Base-by-base conservation (phyloP, 2,797 vertebrate genomes). In the Staurois parvus region DNA sequence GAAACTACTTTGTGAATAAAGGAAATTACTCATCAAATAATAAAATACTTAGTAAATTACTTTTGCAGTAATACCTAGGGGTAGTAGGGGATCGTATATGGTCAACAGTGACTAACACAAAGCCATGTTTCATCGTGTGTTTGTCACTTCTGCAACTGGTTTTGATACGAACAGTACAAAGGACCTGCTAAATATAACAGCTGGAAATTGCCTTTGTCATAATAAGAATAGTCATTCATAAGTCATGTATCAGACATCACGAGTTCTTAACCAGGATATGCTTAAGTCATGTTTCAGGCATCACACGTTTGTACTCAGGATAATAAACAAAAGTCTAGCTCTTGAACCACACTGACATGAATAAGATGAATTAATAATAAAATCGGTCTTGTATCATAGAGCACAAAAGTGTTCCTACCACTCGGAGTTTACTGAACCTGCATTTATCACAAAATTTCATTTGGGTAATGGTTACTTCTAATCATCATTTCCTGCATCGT, bases 11-110 rank as follows among this genome's bases (percentile, higher is more conserved):
- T 59, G 48, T 59, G 21, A 59, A 59, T 59, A 24, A 24, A 69
- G 30, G 32, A 70, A 70, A 70, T 70, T 32, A 37, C 29, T 69
- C 67, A 70, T 70, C 29, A 70, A 70, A 37, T 24, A 70, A 24
- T n/a, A 34, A 2, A 8, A 19, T 37, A 21, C 9, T 10, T 21
- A 70, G 29, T 15, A 70, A 70, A 70, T 3, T 0, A 24, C n/a
- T 24, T 59, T 59, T 59, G 21, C 21, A 59, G 19, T n/a, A 70
- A 70, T 17, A 37, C 19, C 30, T 21, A 37, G 32, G 15, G 19
- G 32, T 21, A 70, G 34, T 24, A 34, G 19, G 3, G 30, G 68
- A 19, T 17, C 68, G 34, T 19, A 37, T 19, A 21, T 34, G 29
- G 32, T 70, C 67, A 19, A 30, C 67, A 32, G 32, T 32, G 68